Evolutionary conservation across 37 sponge, comb jelly and placozoan species (phyloP).

Genomic region (Haliclona indistincta): DNA sequence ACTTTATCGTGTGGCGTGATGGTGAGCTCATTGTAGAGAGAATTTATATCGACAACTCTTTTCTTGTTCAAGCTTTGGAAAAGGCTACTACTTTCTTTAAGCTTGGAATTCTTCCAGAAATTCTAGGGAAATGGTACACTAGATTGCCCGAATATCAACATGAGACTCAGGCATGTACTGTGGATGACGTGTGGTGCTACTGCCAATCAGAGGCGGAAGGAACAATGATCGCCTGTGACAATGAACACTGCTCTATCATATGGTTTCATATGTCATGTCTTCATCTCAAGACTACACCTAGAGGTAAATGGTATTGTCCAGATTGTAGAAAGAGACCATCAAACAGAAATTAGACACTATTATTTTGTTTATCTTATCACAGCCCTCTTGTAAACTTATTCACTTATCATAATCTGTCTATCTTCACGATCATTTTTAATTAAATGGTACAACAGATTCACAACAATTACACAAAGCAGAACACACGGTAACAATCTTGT

Average conservation of each 20-base stretch:
- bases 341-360: too few relatives aligned
- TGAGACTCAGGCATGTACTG: too few relatives aligned
- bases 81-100: slow-evolving; percentile 24
- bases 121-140: slow-evolving; percentile 42
- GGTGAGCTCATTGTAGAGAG: slow-evolving; percentile 13
- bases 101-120: slow-evolving; percentile 34
- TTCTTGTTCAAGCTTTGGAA: slow-evolving; percentile 17
- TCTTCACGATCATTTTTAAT: too few relatives aligned
- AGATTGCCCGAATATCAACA: too few relatives aligned
- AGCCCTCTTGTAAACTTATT: too few relatives aligned
- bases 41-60: slow-evolving; percentile 22
- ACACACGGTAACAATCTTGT: slow-evolving; percentile 59
- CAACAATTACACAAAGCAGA: too few relatives aligned
- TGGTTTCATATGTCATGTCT: slow-evolving; percentile 43
- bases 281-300: slow-evolving; percentile 15
- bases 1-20: slow-evolving; percentile 53
- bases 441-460: too few relatives aligned
- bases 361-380: too few relatives aligned
- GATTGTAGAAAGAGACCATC: slow-evolving; percentile 21
- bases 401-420: too few relatives aligned
- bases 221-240: slow-evolving; percentile 35
- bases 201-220: slow-evolving; percentile 1
- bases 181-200: slow-evolving; percentile 28
- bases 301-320: slow-evolving; percentile 47
- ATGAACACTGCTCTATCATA: neutral